Evolutionary conservation across 2,113 vertebrate species (phyloP), one percentile per base, ranked within the genome.

Genomic region (Labeo rohita): DNA sequence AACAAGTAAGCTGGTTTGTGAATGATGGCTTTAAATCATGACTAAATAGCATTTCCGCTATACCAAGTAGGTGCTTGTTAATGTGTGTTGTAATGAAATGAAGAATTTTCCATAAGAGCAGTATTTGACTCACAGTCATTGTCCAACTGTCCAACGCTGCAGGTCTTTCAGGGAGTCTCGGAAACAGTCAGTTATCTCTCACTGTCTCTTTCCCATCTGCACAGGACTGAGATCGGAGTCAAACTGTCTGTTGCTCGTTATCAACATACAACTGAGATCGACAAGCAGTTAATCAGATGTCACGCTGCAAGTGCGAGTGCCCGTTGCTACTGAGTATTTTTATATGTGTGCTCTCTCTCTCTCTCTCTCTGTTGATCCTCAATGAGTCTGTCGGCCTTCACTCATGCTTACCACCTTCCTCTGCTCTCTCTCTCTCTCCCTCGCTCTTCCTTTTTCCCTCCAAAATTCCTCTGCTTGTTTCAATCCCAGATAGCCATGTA

Each of bases 401-500:
- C 43, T 16, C 36, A 43, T 23, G 8, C 45, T 39, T 47, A 74
- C 72, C 39, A 52, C 47, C 47, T 52, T 52, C 13, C 23, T n/a
- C 54, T 66, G 28, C 21, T 66, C 9, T 74, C 52, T 43, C 28
- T 72, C 80, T 28, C 68, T 39, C 82, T 45, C 15, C 34, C 84
- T 50, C 36, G 63, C 82, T 70, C 82, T 79, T 6, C 90, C 83
- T 61, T 72, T 85, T 88, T 86, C 89, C 87, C 56, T 84, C 74
- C 45, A 76, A 88, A 45, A 56, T 50, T 56, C 59, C 76, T 63
- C 72, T 54, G 39, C 34, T 85, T 91, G 91, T 86, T 90, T 88
- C 90, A 86, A 83, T 87, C 89, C 88, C 86, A 93, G 91, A 89
- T 89, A 92, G 54, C 85, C 70, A 87, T 84, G 86, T 93, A 93